Evolutionary conservation across 2,113 vertebrate species (phyloP), one percentile per base, ranked within the genome.

Genomic region (Echinops telfairi): DNA sequence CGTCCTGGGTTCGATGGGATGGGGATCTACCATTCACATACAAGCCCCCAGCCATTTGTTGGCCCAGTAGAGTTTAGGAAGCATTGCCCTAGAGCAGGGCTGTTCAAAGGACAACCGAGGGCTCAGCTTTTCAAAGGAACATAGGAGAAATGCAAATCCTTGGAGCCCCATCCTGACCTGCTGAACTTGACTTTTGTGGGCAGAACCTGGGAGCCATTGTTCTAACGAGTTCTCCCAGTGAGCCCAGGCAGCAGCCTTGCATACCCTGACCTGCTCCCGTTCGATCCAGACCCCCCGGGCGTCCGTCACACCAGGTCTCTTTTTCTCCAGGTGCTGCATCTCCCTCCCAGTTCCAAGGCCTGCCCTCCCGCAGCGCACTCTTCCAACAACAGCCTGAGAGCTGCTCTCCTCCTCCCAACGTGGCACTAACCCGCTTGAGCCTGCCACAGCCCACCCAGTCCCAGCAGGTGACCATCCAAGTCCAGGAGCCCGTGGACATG

Each of bases 391-490:
- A 98, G 95, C 98, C 99, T 0, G 99, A 98, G 93, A 98, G 97
- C 95, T 99, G 99, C 88, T 99, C 99, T 8, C 99, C 99, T 6
- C 98, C 99, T 60, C 98, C 98, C 11, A 92, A 5, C 88, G 88
- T 99, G 95, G 97, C 98, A 77, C 98, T 99, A 83, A 98, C 98
- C 76, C 97, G 99, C 94, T 84, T 99, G 97, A 97, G 98, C 93
- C 96, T 98, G 92, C 98, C 98, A 98, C 98, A 98, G 97, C 99
- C 98, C 94, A 76, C 96, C 6, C 98, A 97, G 95, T 97, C 98
- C 47, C 99, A 99, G 97, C 99, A 99, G 97, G 99, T 99, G 97
- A 99, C 99, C 92, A 99, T 99, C 97, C 99, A 99, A 96, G 99
- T 99, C 80, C 99, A 99, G 97, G 99, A 99, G 86, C 98, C 99